These are phyloP conservation scores for Brachystomella parvula DNA, from an alignment of 1,140 invertebrate genomes.

Conservation along the genomic window DNA sequence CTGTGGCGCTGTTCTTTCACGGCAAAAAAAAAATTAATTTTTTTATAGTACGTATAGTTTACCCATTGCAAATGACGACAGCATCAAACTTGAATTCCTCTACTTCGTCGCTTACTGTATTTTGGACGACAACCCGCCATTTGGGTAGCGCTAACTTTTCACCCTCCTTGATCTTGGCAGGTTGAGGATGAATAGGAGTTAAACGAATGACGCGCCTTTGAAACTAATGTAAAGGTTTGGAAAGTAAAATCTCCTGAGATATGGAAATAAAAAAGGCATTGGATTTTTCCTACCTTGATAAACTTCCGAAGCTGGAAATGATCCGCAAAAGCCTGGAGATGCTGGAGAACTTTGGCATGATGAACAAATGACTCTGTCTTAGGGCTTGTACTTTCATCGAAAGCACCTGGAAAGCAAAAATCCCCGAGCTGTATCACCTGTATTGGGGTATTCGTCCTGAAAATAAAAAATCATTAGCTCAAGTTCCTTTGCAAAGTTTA, in stretches of 20 bases:
- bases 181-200: neutral
- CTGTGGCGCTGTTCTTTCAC: too few species aligned
- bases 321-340: constrained; percentile 68
- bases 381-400: constrained; percentile 28
- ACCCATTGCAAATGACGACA: constrained; percentile 15
- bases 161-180: too few species aligned
- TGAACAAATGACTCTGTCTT: constrained; percentile 61
- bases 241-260: neutral
- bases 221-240: neutral
- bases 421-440: constrained; percentile 84
- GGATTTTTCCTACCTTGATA: constrained; percentile 55
- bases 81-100: constrained; percentile 7
- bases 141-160: neutral
- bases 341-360: constrained; percentile 68
- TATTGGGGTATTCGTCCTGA: constrained; percentile 79
- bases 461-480: neutral
- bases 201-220: neutral
- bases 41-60: too few species aligned
- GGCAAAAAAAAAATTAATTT: too few species aligned
- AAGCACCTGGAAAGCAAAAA: constrained; percentile 52
- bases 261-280: neutral
- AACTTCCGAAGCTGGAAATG: constrained; percentile 57
- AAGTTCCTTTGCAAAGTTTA: neutral
- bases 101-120: neutral
- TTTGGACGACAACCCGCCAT: neutral